Conservation (phyloP, 2,113 vertebrate genomes). For the Hippocampus guttulatus region DNA sequence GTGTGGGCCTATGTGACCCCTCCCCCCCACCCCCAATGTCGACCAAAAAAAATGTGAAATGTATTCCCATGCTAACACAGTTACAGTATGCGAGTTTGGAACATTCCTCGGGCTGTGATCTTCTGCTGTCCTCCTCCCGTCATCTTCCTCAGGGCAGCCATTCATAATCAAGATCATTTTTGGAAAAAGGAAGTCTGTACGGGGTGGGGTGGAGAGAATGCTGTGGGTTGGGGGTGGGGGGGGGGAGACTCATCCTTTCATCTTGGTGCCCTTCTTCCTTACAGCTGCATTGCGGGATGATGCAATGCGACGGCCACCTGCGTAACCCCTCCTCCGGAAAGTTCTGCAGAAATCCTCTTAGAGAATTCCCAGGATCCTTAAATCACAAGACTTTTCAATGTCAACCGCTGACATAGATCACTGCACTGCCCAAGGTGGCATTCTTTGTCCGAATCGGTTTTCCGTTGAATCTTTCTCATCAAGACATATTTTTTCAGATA, state of each 20-base stretch:
- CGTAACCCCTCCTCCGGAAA: neutral
- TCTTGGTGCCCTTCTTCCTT: conserved; percentile 20
- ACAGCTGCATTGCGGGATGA: conserved; percentile 22
- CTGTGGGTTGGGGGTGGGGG: neutral
- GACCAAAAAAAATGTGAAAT: no score
- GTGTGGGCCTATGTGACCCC: no score
- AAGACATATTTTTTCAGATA: neutral
- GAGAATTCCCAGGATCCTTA: neutral
- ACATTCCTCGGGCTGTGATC: conserved; percentile 46
- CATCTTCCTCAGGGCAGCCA: conserved; percentile 32
- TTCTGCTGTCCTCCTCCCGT: neutral
- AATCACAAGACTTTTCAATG: neutral
- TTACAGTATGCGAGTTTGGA: conserved; percentile 13
- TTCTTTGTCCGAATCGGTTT: neutral
- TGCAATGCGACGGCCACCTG: conserved; percentile 12
- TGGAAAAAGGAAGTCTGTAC: conserved; percentile 31
- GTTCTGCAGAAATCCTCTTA: neutral
- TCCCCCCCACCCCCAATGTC: no score
- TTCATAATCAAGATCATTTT: conserved; percentile 46
- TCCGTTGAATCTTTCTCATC: neutral
- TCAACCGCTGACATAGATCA: neutral
- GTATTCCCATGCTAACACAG: no score
- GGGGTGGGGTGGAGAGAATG: neutral
- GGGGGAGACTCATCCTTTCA: conserved; percentile 29
- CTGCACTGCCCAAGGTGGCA: neutral